These are phyloP conservation scores for Didymodactylos carnosus DNA, from an alignment of 2,888 invertebrate genomes.

Conservation along the genomic window DNA sequence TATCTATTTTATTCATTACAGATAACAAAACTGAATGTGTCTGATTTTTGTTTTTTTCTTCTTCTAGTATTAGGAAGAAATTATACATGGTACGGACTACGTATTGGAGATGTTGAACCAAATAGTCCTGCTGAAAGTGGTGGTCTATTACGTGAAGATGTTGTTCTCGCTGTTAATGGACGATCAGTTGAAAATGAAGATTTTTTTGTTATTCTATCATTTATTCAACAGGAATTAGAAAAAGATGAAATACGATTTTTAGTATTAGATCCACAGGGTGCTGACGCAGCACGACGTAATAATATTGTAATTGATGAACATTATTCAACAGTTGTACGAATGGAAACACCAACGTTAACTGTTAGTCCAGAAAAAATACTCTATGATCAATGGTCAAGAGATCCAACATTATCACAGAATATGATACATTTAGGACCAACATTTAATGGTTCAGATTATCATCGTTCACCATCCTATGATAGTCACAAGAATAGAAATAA, in stretches of 20 bases:
- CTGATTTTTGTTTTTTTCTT: background rate
- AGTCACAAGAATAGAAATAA: no score
- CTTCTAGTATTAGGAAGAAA: background rate
- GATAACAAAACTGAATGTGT: no score
- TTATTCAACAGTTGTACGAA: background rate
- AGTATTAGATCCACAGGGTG: background rate
- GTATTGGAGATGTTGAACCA: background rate
- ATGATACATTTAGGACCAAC: background rate
- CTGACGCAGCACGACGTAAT: background rate
- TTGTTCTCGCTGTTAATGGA: background rate
- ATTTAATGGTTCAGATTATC: no score
- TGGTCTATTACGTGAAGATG: background rate
- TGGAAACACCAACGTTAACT: background rate
- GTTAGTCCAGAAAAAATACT: background rate
- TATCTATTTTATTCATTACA: no score
- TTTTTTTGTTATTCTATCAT: background rate
- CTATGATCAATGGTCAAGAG: background rate
- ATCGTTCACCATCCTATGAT: no score
- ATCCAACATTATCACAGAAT: background rate
- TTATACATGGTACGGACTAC: background rate
- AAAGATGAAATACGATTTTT: background rate
- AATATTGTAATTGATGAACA: background rate
- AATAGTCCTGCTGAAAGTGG: constrained; percentile 2
- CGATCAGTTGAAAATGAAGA: background rate
- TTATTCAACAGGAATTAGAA: background rate